phyloP scores from a whole-genome alignment of 2,113 vertebrate species.

The Callospermophilus lateralis region DNA sequence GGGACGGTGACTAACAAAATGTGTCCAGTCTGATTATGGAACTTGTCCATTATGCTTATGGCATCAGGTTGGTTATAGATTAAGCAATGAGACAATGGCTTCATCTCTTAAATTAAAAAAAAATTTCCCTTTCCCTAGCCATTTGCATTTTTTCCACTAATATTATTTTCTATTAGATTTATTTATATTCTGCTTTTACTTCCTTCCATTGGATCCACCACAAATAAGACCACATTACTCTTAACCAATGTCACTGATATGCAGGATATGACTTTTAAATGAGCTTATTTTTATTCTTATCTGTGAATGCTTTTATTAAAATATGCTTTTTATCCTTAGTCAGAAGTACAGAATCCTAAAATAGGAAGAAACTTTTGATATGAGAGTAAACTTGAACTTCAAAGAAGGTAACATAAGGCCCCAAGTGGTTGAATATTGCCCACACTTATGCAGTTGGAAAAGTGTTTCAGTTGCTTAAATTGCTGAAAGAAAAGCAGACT shows the following conservation, averaged over 20 bases:
- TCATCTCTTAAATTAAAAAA: background rate
- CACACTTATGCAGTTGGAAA: background rate
- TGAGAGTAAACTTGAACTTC: background rate
- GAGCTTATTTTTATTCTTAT: background rate
- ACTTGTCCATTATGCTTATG: background rate
- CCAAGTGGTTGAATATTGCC: background rate
- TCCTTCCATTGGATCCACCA: slow-evolving; percentile 26
- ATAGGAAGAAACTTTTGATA: background rate
- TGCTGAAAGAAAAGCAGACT: background rate
- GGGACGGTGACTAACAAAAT: background rate
- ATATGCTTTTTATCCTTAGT: background rate
- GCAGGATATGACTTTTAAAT: background rate
- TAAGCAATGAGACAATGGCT: background rate
- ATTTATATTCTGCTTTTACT: slow-evolving; percentile 60
- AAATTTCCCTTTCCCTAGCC: background rate
- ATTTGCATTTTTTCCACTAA: background rate
- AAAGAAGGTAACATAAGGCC: background rate
- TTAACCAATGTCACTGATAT: background rate
- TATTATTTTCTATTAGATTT: background rate
- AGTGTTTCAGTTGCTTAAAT: slow-evolving; percentile 36
- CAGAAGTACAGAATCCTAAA: slow-evolving; percentile 41
- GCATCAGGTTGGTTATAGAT: background rate
- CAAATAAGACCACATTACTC: slow-evolving; percentile 12
- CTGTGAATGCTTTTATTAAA: slow-evolving; percentile 17
- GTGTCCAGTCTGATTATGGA: background rate